phyloP scores from a whole-genome alignment of 92 coral and sea anemone species.

The Nematostella vectensis region DNA sequence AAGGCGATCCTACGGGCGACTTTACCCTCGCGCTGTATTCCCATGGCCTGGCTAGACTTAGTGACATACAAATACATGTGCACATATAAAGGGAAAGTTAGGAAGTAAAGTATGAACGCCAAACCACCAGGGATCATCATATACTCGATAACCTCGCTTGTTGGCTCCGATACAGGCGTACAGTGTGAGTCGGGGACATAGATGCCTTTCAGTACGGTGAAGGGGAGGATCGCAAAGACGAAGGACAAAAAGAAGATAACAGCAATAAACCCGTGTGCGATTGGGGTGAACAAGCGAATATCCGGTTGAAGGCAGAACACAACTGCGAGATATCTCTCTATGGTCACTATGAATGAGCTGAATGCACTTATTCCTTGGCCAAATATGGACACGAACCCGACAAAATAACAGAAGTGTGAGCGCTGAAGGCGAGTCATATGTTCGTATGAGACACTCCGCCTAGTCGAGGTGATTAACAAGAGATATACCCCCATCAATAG shows the following conservation, averaged over 20 bases:
- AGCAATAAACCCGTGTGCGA: constrained; percentile 7
- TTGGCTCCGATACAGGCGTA: constrained; percentile 18
- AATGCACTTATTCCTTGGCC: constrained; percentile 23
- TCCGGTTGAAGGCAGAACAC: constrained; percentile 19
- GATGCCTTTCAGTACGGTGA: constrained; percentile 1
- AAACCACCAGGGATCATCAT: constrained; percentile 26
- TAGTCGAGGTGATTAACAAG: constrained; percentile 14
- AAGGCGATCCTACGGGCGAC: constrained; percentile 22
- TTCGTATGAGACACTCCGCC: constrained; percentile 8
- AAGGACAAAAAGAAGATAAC: constrained; percentile 4
- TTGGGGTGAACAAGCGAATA: constrained; percentile 16
- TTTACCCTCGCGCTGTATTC: constrained; percentile 19
- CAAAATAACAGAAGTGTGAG: constrained; percentile 12
- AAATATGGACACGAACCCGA: constrained; percentile 15
- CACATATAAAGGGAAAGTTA: constrained; percentile 9
- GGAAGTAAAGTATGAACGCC: constrained; percentile 13
- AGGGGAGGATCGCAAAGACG: constrained; percentile 21
- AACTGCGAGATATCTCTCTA: constrained; percentile 23
- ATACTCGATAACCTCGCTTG: constrained; percentile 15
- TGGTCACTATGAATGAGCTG: constrained; percentile 20
- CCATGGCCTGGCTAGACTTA: constrained; percentile 13
- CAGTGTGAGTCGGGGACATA: constrained; percentile 31
- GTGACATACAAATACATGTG: constrained; percentile 21
- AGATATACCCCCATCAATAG: constrained; percentile 14
- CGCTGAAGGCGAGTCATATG: constrained; percentile 12